Base-by-base conservation (phyloP, 1,140 invertebrate species). In the Acromyrmex heyeri region DNA sequence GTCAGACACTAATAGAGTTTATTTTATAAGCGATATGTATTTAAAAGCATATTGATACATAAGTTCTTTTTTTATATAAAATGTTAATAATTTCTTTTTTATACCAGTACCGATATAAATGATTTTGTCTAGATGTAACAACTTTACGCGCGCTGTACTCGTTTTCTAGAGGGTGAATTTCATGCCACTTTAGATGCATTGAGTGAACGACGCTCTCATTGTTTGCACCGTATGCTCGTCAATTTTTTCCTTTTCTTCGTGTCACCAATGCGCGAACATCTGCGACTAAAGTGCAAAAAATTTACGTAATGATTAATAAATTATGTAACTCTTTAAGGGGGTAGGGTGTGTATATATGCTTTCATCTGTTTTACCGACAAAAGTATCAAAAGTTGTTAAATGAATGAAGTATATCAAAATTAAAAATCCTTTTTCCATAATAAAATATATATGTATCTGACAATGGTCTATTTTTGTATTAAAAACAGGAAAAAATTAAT, bases 171-270 rank as follows among this genome's bases (percentile, higher is more conserved):
- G 55, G 30, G 27, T 48, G 27, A 64, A 21, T 48, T 64, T 78
- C 16, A 78, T 44, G 44, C 75, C 38, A 3, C 61, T 78, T 50
- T 65, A 27, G 18, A 10, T 30, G 16, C 18, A 34, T 14, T 12
- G 18, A 30, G 14, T 75, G 30, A 30, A 38, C 7, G n/a, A 38
- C 18, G 3, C 34, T 77, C 59, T 48, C 44, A 21, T 65, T 78
- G 12, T 14, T 38, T 21, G 44, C 6, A 48, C 14, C 30, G 7
- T 57, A 27, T 75, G n/a, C 30, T 59, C n/a, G n/a, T 55, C 18
- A 27, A 30, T 67, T 69, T 67, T 69, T 67, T 78, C 7, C n/a
- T 30, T 16, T 78, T 34, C 24, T 34, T 67, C 27, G 44, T 44
- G 7, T 44, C 27, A 24, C 7, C 14, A 27, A 79, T 78, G 38